Percentiles rank a stretch among this genome's conserved stretches.
These are phyloP conservation scores for Eumeta japonica DNA, from an alignment of 1,140 invertebrate genomes.

Conservation along the genomic window DNA sequence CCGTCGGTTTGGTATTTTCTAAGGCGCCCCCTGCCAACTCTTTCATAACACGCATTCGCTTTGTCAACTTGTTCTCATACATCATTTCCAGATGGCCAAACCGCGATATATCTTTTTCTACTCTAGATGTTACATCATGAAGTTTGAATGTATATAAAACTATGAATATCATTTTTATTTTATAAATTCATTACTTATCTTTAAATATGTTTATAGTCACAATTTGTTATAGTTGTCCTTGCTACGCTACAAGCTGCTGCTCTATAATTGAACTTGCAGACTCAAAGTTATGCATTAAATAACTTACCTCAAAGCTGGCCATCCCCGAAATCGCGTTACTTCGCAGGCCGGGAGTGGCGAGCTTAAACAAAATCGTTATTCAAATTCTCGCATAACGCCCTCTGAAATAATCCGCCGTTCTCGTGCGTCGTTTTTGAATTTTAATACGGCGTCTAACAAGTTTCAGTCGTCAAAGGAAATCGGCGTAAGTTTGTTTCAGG, in stretches of 20 bases:
- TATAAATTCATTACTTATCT: not conserved
- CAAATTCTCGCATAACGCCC: slow-evolving; percentile 54
- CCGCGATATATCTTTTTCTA: too few relatives aligned
- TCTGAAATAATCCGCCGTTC: slow-evolving; percentile 47
- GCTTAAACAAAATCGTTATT: slow-evolving; percentile 55
- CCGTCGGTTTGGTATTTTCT: too few relatives aligned
- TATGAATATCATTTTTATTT: too few relatives aligned
- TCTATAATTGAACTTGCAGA: not conserved
- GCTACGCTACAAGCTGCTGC: not conserved
- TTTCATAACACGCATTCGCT: too few relatives aligned
- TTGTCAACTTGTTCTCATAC: too few relatives aligned
- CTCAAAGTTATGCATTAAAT: not conserved
- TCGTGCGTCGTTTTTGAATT: slow-evolving; percentile 53
- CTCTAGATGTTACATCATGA: too few relatives aligned
- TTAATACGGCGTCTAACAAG: slow-evolving; percentile 54
- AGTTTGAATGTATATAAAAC: too few relatives aligned
- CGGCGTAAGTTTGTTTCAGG: slow-evolving; percentile 24
- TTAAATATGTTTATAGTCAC: not conserved
- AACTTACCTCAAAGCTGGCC: too few relatives aligned
- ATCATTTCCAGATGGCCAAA: too few relatives aligned
- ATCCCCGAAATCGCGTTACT: too few relatives aligned
- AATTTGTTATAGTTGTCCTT: not conserved
- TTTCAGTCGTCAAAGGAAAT: slow-evolving; percentile 51
- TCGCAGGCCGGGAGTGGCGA: slow-evolving; percentile 32
- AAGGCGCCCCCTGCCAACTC: too few relatives aligned